Evolutionary conservation across 2,113 vertebrate species (phyloP).

Genomic region (Pterocles burchelli): DNA sequence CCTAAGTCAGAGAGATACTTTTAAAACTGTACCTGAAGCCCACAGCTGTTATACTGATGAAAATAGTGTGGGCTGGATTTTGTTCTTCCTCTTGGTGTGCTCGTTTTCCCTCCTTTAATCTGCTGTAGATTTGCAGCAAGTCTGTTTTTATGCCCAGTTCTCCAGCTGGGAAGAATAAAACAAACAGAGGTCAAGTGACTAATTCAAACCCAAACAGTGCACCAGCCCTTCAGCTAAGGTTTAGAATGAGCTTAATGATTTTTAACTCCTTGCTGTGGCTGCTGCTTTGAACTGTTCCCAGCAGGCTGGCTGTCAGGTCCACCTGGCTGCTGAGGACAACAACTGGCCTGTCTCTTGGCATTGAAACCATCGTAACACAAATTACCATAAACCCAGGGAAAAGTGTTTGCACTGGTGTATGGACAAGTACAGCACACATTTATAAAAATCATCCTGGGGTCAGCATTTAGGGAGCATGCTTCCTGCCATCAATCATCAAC

Average conservation of each 20-base stretch:
- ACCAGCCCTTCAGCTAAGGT: neutral
- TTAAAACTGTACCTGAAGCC: neutral
- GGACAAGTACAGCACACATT: neutral
- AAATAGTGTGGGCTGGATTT: neutral
- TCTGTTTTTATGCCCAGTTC: conserved; percentile 17
- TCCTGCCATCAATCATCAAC: neutral
- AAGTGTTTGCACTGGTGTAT: neutral
- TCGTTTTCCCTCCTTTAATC: conserved; percentile 17
- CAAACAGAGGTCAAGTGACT: conserved; percentile 55
- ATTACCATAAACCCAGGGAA: neutral
- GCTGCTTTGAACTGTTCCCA: neutral
- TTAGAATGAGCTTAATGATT: conserved; percentile 6
- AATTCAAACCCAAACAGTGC: conserved; percentile 48
- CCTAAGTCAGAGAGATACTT: neutral
- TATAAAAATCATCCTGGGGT: neutral
- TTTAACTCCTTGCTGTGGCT: conserved; percentile 49
- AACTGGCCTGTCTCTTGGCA: neutral
- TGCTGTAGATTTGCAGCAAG: neutral
- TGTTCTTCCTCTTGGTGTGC: neutral
- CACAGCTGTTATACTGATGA: neutral
- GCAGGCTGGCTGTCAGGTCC: neutral
- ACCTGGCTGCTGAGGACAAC: neutral
- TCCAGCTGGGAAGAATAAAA: conserved; percentile 14
- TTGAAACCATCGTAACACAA: neutral
- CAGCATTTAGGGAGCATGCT: neutral